A percentile compares a stretch with the other conserved stretches of the same genome.
phyloP scores from a whole-genome alignment of 2,113 vertebrate species.

The Pachyramphus minor region DNA sequence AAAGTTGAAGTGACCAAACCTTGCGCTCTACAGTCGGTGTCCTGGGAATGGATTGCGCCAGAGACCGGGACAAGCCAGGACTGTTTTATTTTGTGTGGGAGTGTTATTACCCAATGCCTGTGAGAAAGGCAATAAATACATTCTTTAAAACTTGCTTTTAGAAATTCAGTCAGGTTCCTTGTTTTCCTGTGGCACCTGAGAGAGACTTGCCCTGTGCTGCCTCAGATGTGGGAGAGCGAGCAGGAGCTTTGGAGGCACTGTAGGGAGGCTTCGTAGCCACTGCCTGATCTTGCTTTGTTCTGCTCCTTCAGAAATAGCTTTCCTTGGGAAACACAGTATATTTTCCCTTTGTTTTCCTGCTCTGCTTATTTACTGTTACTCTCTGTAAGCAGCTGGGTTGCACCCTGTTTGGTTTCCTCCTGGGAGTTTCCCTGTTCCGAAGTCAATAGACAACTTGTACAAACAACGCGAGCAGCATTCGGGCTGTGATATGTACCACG shows the following conservation, averaged over 20 bases:
- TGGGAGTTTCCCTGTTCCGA: neutral
- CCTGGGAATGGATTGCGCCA: neutral
- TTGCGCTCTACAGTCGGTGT: rapidly evolving
- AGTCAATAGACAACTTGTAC: neutral
- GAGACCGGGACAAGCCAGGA: rapidly evolving
- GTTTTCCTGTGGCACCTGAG: neutral
- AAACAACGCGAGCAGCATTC: neutral
- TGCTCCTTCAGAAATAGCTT: neutral
- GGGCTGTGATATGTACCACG: neutral
- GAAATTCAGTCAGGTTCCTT: neutral
- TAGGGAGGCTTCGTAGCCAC: rapidly evolving
- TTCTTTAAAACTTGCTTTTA: neutral
- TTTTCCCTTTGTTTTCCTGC: neutral
- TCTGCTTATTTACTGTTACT: neutral
- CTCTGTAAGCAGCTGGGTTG: neutral
- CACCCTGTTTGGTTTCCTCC: neutral
- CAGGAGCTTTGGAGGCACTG: neutral
- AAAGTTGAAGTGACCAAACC: neutral
- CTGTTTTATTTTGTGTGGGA: neutral
- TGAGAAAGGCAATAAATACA: neutral
- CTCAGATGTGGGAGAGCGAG: rapidly evolving
- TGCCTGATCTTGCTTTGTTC: neutral
- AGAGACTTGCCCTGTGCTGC: neutral
- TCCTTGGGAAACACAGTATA: neutral
- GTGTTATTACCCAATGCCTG: neutral